Evolutionary conservation across 1,140 invertebrate genomes (phyloP).

Genomic region (Drosophila ficusphila): DNA sequence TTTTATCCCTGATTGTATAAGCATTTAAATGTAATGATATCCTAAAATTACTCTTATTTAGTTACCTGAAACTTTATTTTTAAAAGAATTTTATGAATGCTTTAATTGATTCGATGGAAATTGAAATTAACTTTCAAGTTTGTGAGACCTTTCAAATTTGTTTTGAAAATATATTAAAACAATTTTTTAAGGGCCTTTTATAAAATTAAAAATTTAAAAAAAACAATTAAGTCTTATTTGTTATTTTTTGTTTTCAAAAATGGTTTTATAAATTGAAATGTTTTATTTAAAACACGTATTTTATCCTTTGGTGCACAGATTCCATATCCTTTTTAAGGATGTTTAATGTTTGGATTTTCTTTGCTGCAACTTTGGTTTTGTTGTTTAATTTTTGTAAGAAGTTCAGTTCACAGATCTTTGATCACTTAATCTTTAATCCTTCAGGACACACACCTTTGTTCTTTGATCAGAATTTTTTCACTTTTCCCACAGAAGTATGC

Average conservation of each 20-base stretch:
- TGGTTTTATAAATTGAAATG: neutral
- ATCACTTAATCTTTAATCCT: conserved; percentile 23
- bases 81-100: too few species aligned
- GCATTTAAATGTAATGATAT: too few species aligned
- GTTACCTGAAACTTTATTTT: neutral
- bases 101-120: neutral
- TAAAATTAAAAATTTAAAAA: neutral
- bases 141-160: too few species aligned
- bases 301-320: neutral
- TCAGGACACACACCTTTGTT: conserved; percentile 34
- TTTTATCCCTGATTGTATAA: neutral
- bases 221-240: too few species aligned
- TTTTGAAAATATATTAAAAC: too few species aligned
- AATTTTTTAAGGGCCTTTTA: neutral
- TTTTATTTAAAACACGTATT: neutral
- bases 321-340: neutral
- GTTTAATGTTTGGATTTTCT: neutral
- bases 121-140: too few species aligned
- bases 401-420: neutral
- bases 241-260: too few species aligned
- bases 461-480: neutral
- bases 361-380: neutral
- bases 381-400: neutral
- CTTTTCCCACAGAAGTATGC: neutral
- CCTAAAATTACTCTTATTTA: neutral